A percentile compares a stretch with the other conserved stretches of the same genome.
These are phyloP conservation scores for Conchocele bisecta DNA, from an alignment of 2,888 invertebrate genomes.

Conservation along the genomic window DNA sequence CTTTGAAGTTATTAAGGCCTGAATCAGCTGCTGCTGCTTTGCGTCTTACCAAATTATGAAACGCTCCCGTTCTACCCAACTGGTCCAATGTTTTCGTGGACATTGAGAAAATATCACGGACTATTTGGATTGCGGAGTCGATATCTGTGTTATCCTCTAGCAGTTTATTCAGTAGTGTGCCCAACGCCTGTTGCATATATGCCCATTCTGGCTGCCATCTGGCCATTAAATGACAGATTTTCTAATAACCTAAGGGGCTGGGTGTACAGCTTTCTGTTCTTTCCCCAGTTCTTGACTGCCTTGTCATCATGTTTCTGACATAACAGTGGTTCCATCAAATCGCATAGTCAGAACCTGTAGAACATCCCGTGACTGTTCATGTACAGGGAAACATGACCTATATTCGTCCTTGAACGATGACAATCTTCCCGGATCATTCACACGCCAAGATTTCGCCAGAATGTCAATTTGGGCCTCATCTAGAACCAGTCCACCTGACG, in stretches of 20 bases:
- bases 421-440: slow-evolving; percentile 14
- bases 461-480: no score
- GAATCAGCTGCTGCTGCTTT: slow-evolving; percentile 39
- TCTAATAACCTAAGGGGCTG: slow-evolving; percentile 12
- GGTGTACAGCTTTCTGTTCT: not conserved
- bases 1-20: slow-evolving; percentile 15
- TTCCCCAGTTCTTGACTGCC: no score
- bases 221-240: no score
- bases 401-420: slow-evolving; percentile 28
- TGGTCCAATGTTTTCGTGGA: slow-evolving; percentile 43
- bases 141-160: slow-evolving; percentile 10
- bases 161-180: slow-evolving; percentile 20
- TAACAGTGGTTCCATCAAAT: no score
- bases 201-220: no score
- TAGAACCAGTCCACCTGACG: no score
- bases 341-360: no score
- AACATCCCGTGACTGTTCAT: no score
- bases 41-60: slow-evolving; percentile 30
- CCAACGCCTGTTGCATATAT: slow-evolving; percentile 36
- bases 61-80: no score
- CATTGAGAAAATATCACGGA: slow-evolving; percentile 36
- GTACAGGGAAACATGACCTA: slow-evolving; percentile 17
- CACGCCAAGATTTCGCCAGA: no score
- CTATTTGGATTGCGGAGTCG: slow-evolving; percentile 15
- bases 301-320: no score